Evolutionary conservation across 2,113 vertebrate species (phyloP).

Genomic region (Naja naja): DNA sequence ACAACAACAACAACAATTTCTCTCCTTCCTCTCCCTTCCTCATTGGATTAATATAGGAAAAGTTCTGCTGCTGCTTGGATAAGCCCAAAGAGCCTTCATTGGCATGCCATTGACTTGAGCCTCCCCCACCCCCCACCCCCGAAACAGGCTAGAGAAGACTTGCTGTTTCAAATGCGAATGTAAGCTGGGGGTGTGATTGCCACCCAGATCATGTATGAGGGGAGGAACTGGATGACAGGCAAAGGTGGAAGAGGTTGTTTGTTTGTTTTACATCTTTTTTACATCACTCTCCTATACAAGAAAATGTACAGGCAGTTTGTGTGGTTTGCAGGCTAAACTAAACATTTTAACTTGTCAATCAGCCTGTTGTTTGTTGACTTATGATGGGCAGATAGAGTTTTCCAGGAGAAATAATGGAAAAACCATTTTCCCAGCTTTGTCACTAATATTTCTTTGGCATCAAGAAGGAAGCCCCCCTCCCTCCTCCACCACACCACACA

Average conservation of each 20-base stretch:
- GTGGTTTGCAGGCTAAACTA: constrained; percentile 72
- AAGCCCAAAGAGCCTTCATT: neutral
- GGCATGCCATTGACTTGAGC: neutral
- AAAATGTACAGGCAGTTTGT: constrained; percentile 74
- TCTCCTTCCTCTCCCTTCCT: neutral
- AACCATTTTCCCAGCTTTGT: constrained; percentile 76
- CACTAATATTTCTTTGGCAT: constrained; percentile 81
- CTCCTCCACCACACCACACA: constrained; percentile 54
- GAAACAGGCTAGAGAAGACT: neutral
- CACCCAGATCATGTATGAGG: neutral
- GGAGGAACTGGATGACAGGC: constrained; percentile 4
- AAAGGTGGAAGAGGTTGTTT: constrained; percentile 45
- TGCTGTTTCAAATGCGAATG: neutral
- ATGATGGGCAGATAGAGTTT: constrained; percentile 83
- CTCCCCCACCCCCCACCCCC: rapidly evolving
- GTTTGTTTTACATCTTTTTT: constrained; percentile 73
- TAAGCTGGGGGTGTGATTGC: neutral
- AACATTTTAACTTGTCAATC: constrained; percentile 85
- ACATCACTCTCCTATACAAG: constrained; percentile 63
- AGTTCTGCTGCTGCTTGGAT: neutral
- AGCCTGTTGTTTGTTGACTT: constrained; percentile 83
- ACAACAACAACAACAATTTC: neutral
- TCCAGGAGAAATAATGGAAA: constrained; percentile 72
- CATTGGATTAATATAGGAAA: neutral
- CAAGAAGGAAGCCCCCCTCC: constrained; percentile 65